Evolutionary conservation across 1,140 invertebrate genomes (phyloP).

Genomic region (Helicoverpa zea): DNA sequence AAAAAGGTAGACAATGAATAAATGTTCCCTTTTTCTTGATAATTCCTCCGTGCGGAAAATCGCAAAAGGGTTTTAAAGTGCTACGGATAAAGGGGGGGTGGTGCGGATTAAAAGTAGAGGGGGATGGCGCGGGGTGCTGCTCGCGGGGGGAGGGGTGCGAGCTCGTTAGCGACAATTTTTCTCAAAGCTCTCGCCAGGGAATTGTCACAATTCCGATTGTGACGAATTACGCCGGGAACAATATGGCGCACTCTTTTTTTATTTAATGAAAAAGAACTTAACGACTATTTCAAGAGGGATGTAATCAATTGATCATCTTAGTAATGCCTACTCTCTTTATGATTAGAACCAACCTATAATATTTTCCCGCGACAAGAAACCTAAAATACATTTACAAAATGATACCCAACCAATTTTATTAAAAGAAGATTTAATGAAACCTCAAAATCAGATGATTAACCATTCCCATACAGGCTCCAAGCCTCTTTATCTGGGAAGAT

Average conservation of each 20-base stretch:
- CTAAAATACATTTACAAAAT: too few species aligned
- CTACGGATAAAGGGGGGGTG: conserved; percentile 69
- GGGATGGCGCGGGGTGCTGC: conserved; percentile 56
- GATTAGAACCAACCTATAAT: neutral
- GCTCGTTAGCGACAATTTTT: conserved; percentile 86
- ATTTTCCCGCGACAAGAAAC: neutral
- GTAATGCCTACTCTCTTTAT: neutral
- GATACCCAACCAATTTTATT: too few species aligned
- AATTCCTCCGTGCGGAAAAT: conserved; percentile 80
- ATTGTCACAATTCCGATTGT: conserved; percentile 81
- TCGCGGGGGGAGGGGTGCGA: conserved; percentile 56
- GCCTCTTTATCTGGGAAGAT: neutral
- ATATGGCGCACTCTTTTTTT: conserved; percentile 65
- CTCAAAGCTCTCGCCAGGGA: conserved; percentile 81
- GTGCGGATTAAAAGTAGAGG: conserved; percentile 73
- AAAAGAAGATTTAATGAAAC: neutral
- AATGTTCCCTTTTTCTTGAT: conserved; percentile 78
- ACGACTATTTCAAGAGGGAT: conserved; percentile 24
- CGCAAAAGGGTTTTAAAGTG: conserved; percentile 84
- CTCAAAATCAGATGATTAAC: neutral
- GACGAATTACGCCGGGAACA: conserved; percentile 78
- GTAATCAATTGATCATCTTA: conserved; percentile 37
- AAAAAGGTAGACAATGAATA: conserved; percentile 71
- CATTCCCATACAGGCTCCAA: neutral
- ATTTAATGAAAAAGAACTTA: conserved; percentile 66